Evolutionary conservation across 2,797 vertebrate genomes (phyloP).

Genomic region (Otus scops): DNA sequence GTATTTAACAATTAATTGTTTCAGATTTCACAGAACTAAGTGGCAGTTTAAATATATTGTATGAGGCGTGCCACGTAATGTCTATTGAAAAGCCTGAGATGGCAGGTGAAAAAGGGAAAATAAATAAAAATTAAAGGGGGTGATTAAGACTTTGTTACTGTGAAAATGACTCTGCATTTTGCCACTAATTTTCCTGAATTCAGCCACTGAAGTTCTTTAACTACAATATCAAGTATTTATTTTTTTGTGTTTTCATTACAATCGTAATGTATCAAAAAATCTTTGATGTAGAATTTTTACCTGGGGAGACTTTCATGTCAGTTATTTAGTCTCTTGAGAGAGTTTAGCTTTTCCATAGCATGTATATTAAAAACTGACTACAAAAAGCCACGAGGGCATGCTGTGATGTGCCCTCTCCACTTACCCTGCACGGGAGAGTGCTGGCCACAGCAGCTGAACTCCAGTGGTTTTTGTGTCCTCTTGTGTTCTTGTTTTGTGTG

Average conservation of each 20-base stretch:
- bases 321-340: background rate
- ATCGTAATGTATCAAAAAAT: background rate
- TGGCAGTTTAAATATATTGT: background rate
- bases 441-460: background rate
- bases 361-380: rapidly evolving
- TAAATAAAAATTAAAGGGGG: background rate
- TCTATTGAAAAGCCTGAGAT: background rate
- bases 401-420: background rate
- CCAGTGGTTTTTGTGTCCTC: rapidly evolving
- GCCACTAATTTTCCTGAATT: background rate
- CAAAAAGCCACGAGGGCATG: rapidly evolving
- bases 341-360: background rate
- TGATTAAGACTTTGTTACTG: background rate
- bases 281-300: background rate
- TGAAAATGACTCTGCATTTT: background rate
- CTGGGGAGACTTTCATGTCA: background rate
- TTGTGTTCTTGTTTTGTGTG: background rate
- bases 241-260: background rate
- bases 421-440: rapidly evolving
- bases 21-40: background rate
- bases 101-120: background rate
- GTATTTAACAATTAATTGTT: background rate
- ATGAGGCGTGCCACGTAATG: background rate
- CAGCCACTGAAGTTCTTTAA: background rate
- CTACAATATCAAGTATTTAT: rapidly evolving